These are phyloP conservation scores for Coryphaenoides rupestris DNA, from an alignment of 2,113 vertebrate species.

Conservation along the genomic window DNA sequence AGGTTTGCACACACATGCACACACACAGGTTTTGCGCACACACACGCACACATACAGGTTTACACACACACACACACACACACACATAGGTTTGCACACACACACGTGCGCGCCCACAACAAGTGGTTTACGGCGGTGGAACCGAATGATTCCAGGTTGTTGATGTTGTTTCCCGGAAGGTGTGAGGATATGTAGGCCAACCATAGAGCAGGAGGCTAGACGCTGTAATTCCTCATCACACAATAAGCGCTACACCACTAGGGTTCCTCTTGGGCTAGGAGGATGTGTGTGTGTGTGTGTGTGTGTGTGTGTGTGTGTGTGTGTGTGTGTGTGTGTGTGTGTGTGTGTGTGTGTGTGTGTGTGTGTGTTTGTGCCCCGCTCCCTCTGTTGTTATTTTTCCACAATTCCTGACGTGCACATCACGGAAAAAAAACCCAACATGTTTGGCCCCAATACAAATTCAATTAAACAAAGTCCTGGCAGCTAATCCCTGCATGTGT, in stretches of 20 bases:
- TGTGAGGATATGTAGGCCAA: slow-evolving; percentile 40
- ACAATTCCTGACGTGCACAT: slow-evolving; percentile 40
- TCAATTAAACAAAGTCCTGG: slow-evolving; percentile 74
- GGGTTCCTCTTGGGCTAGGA: slow-evolving; percentile 12
- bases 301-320: no score
- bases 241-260: slow-evolving; percentile 42
- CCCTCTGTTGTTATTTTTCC: slow-evolving; percentile 69
- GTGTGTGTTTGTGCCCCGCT: slow-evolving; percentile 19
- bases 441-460: slow-evolving; percentile 73
- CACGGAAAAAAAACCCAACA: slow-evolving; percentile 53
- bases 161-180: slow-evolving; percentile 61
- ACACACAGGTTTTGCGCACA: no score
- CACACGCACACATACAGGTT: no score
- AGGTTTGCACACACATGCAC: slow-evolving; percentile 17
- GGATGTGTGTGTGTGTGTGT: slow-evolving; percentile 13
- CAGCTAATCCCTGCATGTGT: slow-evolving; percentile 72
- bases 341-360: background rate
- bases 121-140: slow-evolving; percentile 58
- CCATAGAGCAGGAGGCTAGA: slow-evolving; percentile 50
- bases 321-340: slow-evolving; percentile 5
- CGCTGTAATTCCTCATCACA: slow-evolving; percentile 42
- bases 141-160: slow-evolving; percentile 69
- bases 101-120: no score
- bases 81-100: slow-evolving; percentile 65
- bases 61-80: slow-evolving; percentile 34